phyloP scores from a whole-genome alignment of 92 coral and sea anemone genomes.

The Umimayanthus kanabou region DNA sequence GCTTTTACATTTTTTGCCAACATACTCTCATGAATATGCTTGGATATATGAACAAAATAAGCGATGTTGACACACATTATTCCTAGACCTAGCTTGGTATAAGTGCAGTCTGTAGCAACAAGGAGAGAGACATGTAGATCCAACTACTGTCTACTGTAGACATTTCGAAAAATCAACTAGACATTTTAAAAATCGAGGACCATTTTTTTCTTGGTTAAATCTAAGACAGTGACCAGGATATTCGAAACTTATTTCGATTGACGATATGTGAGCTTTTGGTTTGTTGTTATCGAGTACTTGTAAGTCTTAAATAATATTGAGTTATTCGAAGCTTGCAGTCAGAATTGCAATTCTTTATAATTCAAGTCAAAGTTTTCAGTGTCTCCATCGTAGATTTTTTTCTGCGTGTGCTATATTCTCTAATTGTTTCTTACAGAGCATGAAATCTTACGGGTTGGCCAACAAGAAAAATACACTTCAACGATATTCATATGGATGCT shows the following conservation, averaged over 20 bases:
- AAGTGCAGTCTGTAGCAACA: neutral
- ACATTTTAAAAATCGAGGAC: neutral
- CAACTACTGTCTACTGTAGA: neutral
- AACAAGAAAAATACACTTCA: neutral
- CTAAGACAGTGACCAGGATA: neutral
- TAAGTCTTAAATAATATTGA: no score
- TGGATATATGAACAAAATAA: no score
- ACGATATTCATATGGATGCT: neutral
- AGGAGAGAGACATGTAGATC: neutral
- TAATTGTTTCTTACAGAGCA: no score
- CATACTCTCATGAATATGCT: no score
- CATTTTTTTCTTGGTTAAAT: slow-evolving; percentile 4
- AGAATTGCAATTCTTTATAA: neutral
- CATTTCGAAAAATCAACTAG: neutral
- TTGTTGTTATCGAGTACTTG: neutral
- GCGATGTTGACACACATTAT: no score
- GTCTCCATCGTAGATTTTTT: neutral
- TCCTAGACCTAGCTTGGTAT: neutral
- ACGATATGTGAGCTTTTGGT: neutral
- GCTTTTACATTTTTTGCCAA: slow-evolving; percentile 55
- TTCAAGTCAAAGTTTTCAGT: slow-evolving; percentile 1
- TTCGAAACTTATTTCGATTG: neutral
- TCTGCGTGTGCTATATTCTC: no score
- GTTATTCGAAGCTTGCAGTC: neutral
- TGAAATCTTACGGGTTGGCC: no score